Conservation (phyloP, 2,113 vertebrate genomes). For the Protomyctophum bolini region DNA sequence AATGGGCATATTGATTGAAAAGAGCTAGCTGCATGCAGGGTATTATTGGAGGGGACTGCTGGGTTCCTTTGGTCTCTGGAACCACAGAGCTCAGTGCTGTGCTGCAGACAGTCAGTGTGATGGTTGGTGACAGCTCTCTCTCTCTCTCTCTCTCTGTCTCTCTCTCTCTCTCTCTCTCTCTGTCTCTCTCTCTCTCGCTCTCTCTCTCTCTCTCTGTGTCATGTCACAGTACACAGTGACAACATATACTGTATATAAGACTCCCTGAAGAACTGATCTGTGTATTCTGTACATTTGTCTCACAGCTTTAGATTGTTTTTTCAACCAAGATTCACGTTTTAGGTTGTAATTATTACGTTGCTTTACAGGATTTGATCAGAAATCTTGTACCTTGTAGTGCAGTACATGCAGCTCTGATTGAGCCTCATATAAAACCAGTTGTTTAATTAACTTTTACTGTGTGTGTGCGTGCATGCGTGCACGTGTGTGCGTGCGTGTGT, state of each 20-base stretch:
- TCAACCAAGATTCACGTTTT: constrained; percentile 45
- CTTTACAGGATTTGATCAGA: constrained; percentile 43
- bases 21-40: background rate
- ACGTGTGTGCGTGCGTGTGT: background rate
- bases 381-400: constrained; percentile 5
- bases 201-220: constrained; percentile 36
- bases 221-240: constrained; percentile 32
- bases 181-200: background rate
- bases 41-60: background rate
- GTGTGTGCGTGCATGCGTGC: background rate
- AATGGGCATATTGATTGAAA: background rate
- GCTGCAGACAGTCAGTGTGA: constrained; percentile 33
- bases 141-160: constrained; percentile 15
- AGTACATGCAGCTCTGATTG: constrained; percentile 2
- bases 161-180: background rate
- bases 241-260: too few species aligned
- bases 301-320: constrained; percentile 42
- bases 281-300: too few species aligned
- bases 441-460: constrained; percentile 52
- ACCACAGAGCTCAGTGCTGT: constrained; percentile 6
- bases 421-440: constrained; percentile 31
- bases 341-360: constrained; percentile 50
- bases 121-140: constrained; percentile 53
- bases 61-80: background rate
- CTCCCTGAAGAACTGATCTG: background rate